Base-by-base conservation (phyloP, 2,797 vertebrate species). In the Notoglanidium macrostoma region DNA sequence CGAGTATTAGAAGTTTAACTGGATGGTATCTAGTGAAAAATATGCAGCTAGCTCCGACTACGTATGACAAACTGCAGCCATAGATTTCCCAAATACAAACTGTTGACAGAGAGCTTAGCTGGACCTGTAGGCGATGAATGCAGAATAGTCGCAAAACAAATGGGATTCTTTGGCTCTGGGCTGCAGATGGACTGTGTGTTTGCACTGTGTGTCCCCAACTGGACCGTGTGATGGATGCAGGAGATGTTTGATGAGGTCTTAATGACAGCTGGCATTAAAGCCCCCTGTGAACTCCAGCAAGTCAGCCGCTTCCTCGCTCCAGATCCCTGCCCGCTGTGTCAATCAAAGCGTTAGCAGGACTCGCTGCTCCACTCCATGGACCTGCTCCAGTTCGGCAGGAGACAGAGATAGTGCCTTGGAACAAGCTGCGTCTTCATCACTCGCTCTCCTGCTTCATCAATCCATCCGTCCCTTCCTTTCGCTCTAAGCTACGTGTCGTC, bases 261-360 rank as follows among this genome's bases (percentile, higher is more conserved):
- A 91, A 85, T 84, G 88, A 90, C 90, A 86, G 91, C 86, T 88
- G 83, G 55, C 88, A 89, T 91, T 81, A 90, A 90, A 88, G 85
- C 85, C 57, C 85, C 40, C n/a, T 84, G 73, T 79, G 86, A 87
- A 55, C 63, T 85, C 81, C 86, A 72, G 51, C 84, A 79, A 15
- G 70, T 35, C 76, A 32, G 87, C 80, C 55, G 86, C 40, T 74
- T 70, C 70, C 85, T 84, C 57, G 85, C 80, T 63, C 67, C 76
- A 55, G 12, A 79, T 87, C 68, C 74, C 59, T 49, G 57, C 87
- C 87, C 65, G 57, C 83, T 80, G 76, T 55, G 83, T 85, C 87
- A 88, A 82, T 88, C 87, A 85, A 74, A 88, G 57, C 32, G 6
- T 35, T 44, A 63, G 83, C 67, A 40, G 55, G 32, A 40, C 67